phyloP scores from a whole-genome alignment of 2,797 vertebrate species.

The Tolypeutes matacus region DNA sequence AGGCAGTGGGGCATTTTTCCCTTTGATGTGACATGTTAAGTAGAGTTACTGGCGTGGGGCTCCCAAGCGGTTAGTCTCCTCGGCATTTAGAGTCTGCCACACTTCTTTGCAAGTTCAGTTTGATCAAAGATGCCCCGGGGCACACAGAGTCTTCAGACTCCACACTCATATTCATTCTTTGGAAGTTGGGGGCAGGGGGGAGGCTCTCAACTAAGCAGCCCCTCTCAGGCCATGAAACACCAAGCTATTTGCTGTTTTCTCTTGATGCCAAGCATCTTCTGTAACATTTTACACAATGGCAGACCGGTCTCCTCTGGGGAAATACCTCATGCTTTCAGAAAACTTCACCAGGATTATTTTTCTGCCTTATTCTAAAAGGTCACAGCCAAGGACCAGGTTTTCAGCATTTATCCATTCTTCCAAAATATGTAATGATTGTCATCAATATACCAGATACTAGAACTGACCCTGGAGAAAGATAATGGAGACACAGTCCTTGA shows the following conservation, averaged over 20 bases:
- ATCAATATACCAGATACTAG: not conserved
- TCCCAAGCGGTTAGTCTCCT: constrained; percentile 43
- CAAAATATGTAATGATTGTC: not conserved
- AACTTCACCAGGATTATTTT: constrained; percentile 51
- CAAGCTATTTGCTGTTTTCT: constrained; percentile 51
- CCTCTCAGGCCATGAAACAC: constrained; percentile 26
- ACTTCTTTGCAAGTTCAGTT: constrained; percentile 52
- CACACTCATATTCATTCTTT: constrained; percentile 52
- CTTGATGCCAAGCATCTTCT: not conserved
- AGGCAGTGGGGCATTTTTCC: constrained; percentile 45
- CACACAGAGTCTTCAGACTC: not conserved
- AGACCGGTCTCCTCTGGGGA: constrained; percentile 13
- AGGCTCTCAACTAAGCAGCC: constrained; percentile 10
- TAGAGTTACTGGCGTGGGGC: constrained; percentile 59
- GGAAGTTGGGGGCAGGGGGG: not conserved
- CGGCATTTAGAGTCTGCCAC: constrained; percentile 30
- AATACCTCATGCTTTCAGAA: constrained; percentile 18
- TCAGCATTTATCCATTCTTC: not conserved
- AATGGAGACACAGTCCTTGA: not conserved
- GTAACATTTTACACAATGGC: constrained; percentile 60
- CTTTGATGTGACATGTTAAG: constrained; percentile 75
- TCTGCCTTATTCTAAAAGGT: constrained; percentile 38
- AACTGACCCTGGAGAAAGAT: not conserved
- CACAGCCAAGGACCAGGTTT: constrained; percentile 29
- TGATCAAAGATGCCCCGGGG: constrained; percentile 68